A percentile compares a stretch with the other conserved stretches of the same genome.
phyloP scores from a whole-genome alignment of 2,888 invertebrate species.

The Bruchidius siliquastri region DNA sequence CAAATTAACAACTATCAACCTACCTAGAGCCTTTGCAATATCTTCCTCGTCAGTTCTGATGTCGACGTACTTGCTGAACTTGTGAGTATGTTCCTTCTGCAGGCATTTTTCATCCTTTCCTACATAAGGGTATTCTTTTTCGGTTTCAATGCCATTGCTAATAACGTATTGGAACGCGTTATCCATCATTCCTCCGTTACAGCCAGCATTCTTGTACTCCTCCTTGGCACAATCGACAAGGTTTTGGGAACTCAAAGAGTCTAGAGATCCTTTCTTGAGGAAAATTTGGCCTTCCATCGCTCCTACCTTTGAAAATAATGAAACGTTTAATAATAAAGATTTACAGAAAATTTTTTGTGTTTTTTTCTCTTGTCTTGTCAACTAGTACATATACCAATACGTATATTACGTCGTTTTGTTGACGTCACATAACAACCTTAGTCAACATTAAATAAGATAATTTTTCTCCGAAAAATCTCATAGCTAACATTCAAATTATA shows the following conservation, averaged over 20 bases:
- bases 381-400: no score
- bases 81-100: not conserved
- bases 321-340: no score
- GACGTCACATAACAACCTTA: no score
- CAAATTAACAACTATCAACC: no score
- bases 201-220: slow-evolving; percentile 49
- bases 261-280: slow-evolving; percentile 47
- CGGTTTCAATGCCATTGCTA: slow-evolving; percentile 53
- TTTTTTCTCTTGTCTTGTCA: no score
- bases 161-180: slow-evolving; percentile 47
- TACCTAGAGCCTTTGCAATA: slow-evolving; percentile 5
- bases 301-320: slow-evolving; percentile 47
- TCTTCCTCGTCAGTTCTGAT: not conserved
- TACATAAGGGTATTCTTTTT: slow-evolving; percentile 50
- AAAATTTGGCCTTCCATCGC: slow-evolving; percentile 52
- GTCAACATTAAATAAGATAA: no score
- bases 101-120: slow-evolving; percentile 5
- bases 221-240: slow-evolving; percentile 49
- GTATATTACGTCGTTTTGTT: no score
- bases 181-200: slow-evolving; percentile 51
- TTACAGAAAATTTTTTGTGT: no score
- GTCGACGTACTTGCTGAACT: not conserved
- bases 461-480: no score
- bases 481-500: no score
- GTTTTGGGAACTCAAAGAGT: slow-evolving; percentile 53